Evolutionary conservation across 1,140 invertebrate species (phyloP), one percentile per base, ranked within the genome.

Genomic region (Aphaenogaster ashmeadi): DNA sequence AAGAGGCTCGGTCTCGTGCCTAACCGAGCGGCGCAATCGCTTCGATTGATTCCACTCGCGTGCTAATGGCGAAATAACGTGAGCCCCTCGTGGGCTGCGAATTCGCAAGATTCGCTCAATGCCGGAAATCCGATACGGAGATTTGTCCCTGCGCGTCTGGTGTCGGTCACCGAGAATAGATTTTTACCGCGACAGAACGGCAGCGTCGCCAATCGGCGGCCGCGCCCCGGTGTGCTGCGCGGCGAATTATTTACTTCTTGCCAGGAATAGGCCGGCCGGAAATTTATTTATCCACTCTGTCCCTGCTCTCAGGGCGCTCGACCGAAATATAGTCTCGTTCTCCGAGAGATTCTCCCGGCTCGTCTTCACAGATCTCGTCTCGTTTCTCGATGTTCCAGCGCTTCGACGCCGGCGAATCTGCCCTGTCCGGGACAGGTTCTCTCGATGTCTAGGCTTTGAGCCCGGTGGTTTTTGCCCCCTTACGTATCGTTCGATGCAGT

Each of bases 221-320:
- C 38, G 69, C 54, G 47, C 36, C 58, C 15, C 44, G 81, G 58
- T 72, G 58, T 72, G 54, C 74, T 50, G 38, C 75, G 36, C 77
- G 60, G 8, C 78, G 88, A 89, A 90, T 89, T 89, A 90, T 90
- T 90, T 90, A 90, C 88, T 90, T 89, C 77, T 87, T 72, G 62
- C 74, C 88, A 74, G 75, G 67, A 90, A 90, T 90, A 90, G 88
- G 56, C 18, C 69, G 54, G 84, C 69, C 69, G 75, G 83, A 89
- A 87, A 90, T 90, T 90, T 90, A 90, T 90, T 90, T 90, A 89
- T 90, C 85, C 58, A 81, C 56, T 67, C 77, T 87, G 83, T 87
- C 88, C 58, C 88, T 87, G 84, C 27, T 33, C 18, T 54, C 47
- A 64, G 60, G 64, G 88, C 62, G 67, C n/a, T 75, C 75, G 88